These are phyloP conservation scores for Sphaeridia pumilis DNA, from an alignment of 2,888 invertebrate species.

Conservation along the genomic window DNA sequence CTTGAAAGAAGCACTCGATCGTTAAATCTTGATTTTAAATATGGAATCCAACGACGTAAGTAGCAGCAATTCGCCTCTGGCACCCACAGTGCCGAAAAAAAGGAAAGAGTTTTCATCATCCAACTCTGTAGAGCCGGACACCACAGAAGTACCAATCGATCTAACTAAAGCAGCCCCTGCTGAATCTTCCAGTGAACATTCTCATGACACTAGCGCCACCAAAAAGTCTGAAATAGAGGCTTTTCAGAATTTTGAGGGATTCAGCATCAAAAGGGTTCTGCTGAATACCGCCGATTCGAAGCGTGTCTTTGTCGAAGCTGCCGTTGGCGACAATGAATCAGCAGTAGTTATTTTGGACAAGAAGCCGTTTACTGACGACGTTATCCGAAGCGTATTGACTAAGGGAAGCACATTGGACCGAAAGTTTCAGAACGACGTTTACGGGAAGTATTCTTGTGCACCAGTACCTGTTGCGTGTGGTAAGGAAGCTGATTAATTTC, in stretches of 20 bases:
- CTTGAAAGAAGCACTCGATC: no score
- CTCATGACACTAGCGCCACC: no score
- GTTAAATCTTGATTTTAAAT: background rate
- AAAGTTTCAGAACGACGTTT: slow-evolving; percentile 69
- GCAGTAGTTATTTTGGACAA: slow-evolving; percentile 71
- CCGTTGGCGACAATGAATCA: slow-evolving; percentile 49
- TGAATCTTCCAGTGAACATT: background rate
- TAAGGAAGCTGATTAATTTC: no score
- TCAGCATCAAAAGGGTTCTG: slow-evolving; percentile 54
- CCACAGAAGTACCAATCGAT: no score
- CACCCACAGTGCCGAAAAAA: background rate
- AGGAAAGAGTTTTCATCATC: background rate
- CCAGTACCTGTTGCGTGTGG: slow-evolving; percentile 53
- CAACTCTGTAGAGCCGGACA: background rate
- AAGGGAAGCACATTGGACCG: slow-evolving; percentile 49
- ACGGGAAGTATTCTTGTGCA: slow-evolving; percentile 65
- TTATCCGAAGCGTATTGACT: slow-evolving; percentile 47
- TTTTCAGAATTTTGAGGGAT: slow-evolving; percentile 46
- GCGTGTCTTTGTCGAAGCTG: slow-evolving; percentile 57
- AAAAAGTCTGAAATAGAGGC: background rate
- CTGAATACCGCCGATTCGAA: slow-evolving; percentile 62
- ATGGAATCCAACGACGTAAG: background rate
- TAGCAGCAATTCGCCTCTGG: background rate
- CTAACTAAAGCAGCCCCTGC: background rate
- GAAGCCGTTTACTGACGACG: slow-evolving; percentile 59